Evolutionary conservation across 2,797 vertebrate genomes (phyloP), one percentile per base, ranked within the genome.

Genomic region (Iguana delicatissima): DNA sequence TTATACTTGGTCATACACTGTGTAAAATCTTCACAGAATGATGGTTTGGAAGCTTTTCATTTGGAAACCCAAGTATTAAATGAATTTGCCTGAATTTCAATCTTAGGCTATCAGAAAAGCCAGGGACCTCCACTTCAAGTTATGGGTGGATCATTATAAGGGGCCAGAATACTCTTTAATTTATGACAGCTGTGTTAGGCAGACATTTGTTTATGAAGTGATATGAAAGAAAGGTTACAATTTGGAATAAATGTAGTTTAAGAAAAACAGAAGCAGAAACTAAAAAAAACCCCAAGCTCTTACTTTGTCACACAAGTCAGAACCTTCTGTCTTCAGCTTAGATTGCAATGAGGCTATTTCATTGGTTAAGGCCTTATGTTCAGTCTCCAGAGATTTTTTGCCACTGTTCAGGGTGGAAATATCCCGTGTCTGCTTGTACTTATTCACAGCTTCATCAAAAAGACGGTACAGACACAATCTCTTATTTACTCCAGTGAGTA

Each of bases 381-480:
- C 99, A 0, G 97, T 97, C 95, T 99, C 99, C 92, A 99, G 96
- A 52, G 97, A 97, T 96, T 99, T 99, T 72, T 98, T 99, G 76
- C 98, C 98, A 0, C 98, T 98, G 93, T 99, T 99, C 5, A 99
- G 98, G 0, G 98, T 97, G 22, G 99, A 98, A 0, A 98, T 98
- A 92, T 99, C 99, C 0, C 99, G 98, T 1, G 98, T 98, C 95
- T 99, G 99, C 95, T 99, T 99, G 94, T 99, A 99, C 93, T 98
- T 98, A 95, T 99, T 99, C 87, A 99, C 98, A 2, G 98, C 98
- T 95, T 99, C 99, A 0, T 99, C 99, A 90, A 99, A 99, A 97
- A 99, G 98, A 12, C 99, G 98, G 96, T 99, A 99, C 92, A 99
- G 98, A 85, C 99, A 99, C 26, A 99, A 96, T 0, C 99, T 98